Evolutionary conservation across 2,113 vertebrate genomes (phyloP).

Genomic region (Erythrocercus mccallii): DNA sequence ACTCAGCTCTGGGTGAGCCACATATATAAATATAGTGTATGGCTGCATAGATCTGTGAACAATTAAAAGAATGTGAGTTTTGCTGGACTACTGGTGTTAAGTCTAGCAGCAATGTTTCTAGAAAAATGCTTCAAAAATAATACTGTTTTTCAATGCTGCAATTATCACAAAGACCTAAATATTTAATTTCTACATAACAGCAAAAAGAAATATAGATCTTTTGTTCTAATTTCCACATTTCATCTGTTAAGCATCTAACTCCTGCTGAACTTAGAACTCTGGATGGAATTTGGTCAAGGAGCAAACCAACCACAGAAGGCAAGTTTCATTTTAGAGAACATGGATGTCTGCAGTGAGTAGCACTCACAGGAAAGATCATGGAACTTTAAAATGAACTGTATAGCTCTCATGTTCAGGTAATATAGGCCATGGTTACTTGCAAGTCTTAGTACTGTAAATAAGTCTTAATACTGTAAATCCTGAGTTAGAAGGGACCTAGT

Average conservation of each 20-base stretch:
- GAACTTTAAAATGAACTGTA: not conserved
- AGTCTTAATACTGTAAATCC: not conserved
- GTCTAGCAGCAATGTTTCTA: not conserved
- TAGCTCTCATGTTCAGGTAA: not conserved
- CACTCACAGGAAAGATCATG: fast-evolving
- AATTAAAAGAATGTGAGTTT: not conserved
- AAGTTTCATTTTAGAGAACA: not conserved
- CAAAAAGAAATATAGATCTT: not conserved
- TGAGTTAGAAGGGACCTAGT: not conserved
- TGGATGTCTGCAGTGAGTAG: not conserved
- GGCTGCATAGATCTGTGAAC: not conserved
- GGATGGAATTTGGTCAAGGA: not conserved
- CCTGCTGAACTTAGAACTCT: not conserved
- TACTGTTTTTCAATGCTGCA: not conserved
- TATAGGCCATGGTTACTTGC: not conserved
- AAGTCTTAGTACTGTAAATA: not conserved
- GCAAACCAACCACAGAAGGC: not conserved
- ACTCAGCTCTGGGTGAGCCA: not conserved
- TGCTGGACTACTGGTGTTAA: not conserved
- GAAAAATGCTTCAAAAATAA: not conserved
- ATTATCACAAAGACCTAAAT: not conserved
- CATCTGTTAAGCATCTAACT: not conserved
- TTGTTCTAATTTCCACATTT: not conserved
- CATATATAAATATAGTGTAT: not conserved
- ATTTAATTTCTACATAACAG: not conserved